A percentile compares a stretch with the other conserved stretches of the same genome.
Conservation (phyloP, 2,797 vertebrate genomes). For the Eremophila alpestris region DNA sequence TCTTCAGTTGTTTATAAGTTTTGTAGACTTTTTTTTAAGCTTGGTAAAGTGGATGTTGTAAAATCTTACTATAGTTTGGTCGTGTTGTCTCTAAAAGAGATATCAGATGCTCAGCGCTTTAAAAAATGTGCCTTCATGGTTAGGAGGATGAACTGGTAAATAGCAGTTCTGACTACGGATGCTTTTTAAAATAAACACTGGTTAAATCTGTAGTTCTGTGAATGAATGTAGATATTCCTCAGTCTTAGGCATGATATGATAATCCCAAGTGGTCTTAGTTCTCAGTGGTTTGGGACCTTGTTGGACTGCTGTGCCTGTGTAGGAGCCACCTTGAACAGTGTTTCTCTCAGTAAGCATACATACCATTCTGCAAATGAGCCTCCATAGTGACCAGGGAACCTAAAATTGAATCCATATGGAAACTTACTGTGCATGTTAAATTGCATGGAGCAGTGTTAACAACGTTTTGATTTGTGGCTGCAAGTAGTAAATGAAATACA, state of each 20-base stretch:
- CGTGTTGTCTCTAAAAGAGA: not conserved
- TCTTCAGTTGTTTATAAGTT: not conserved
- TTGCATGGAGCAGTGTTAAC: conserved; percentile 77
- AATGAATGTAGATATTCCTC: not conserved
- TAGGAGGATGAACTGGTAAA: not conserved
- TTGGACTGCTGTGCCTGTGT: not conserved
- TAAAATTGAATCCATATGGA: conserved; percentile 78
- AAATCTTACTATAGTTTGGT: not conserved
- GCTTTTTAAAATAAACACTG: not conserved
- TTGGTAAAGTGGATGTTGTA: not conserved
- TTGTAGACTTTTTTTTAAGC: not conserved
- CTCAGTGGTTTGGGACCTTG: not conserved
- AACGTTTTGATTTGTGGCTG: conserved; percentile 81
- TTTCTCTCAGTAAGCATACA: conserved; percentile 16
- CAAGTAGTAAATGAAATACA: conserved; percentile 84
- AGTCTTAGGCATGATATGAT: not conserved
- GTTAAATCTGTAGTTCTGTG: not conserved
- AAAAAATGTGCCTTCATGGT: not conserved
- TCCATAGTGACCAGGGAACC: conserved; percentile 72
- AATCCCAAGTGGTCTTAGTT: not conserved
- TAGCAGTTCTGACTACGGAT: not conserved
- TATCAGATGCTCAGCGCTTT: not conserved
- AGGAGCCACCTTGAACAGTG: not conserved
- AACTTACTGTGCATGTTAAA: conserved; percentile 77
- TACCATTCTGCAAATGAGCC: conserved; percentile 40